Conservation (phyloP, 1,140 invertebrate species). For the Drosophila varians region DNA sequence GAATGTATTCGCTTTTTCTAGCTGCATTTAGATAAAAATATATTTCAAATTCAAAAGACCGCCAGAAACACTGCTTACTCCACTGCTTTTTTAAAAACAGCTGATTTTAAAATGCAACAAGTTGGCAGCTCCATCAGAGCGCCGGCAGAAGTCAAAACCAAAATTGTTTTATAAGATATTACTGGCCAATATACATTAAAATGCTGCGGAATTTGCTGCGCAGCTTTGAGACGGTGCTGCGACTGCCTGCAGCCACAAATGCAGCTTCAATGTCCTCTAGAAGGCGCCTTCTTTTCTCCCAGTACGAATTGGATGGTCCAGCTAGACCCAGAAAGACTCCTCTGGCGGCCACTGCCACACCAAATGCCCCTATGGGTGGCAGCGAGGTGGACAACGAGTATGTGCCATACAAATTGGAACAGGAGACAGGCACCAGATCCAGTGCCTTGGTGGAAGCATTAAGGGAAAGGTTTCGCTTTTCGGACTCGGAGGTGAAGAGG, state of each 20-base stretch:
- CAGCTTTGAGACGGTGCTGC: conserved; percentile 38
- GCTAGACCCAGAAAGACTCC: conserved; percentile 15
- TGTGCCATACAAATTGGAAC: conserved; percentile 53
- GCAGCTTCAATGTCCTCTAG: not conserved
- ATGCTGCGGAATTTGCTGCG: conserved; percentile 58
- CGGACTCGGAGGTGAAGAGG: conserved; percentile 33
- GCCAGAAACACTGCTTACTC: too few species aligned
- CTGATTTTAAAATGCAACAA: not conserved
- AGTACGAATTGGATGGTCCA: conserved; percentile 26
- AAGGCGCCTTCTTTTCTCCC: conserved; percentile 52
- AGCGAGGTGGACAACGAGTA: conserved; percentile 61
- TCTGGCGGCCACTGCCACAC: conserved; percentile 1
- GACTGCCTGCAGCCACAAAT: conserved; percentile 4
- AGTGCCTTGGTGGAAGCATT: conserved; percentile 34
- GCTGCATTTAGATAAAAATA: too few species aligned
- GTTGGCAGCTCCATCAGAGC: conserved; percentile 6
- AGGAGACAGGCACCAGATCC: conserved; percentile 35
- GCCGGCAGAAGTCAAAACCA: not conserved
- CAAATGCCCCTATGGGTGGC: conserved; percentile 6
- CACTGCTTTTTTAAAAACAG: not conserved
- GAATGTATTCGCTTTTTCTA: too few species aligned
- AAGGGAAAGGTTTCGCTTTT: conserved; percentile 57
- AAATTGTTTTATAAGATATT: conserved; percentile 47
- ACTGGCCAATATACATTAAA: not conserved
- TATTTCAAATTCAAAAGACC: too few species aligned